These are phyloP conservation scores for Microtus pennsylvanicus DNA, from an alignment of 2,113 vertebrate species.

Conservation along the genomic window DNA sequence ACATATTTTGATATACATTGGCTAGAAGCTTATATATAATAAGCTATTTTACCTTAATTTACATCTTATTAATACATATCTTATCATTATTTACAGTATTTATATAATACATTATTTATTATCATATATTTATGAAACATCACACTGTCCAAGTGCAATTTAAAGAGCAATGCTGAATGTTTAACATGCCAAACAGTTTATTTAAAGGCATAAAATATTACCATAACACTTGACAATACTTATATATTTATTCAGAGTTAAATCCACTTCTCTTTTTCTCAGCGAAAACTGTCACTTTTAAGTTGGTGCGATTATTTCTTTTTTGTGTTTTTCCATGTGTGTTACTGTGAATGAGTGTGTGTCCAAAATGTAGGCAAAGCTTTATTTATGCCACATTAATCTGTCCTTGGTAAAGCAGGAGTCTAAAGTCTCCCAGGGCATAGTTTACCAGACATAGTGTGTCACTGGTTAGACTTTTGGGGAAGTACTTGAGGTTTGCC, in stretches of 20 bases:
- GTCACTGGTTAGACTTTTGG: neutral
- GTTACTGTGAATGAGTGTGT: neutral
- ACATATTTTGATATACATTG: neutral
- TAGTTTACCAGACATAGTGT: neutral
- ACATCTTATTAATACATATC: neutral
- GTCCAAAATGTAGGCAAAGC: neutral
- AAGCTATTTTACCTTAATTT: neutral
- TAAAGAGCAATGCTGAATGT: neutral
- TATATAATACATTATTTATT: too few species aligned
- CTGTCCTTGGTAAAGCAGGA: neutral
- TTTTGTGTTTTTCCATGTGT: neutral
- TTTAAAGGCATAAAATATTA: neutral
- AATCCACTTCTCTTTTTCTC: neutral
- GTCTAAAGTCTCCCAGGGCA: too few species aligned
- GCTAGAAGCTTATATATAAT: neutral
- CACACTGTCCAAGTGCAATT: neutral
- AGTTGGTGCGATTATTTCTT: neutral
- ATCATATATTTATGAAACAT: neutral
- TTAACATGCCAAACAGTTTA: neutral
- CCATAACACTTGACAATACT: neutral
- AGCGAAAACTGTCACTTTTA: neutral
- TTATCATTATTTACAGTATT: neutral
- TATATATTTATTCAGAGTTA: neutral
- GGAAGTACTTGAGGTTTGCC: neutral
- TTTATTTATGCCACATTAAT: neutral